Evolutionary conservation across 35 echinoderm and acorn worm species (phyloP).

Genomic region (Diadema setosum): DNA sequence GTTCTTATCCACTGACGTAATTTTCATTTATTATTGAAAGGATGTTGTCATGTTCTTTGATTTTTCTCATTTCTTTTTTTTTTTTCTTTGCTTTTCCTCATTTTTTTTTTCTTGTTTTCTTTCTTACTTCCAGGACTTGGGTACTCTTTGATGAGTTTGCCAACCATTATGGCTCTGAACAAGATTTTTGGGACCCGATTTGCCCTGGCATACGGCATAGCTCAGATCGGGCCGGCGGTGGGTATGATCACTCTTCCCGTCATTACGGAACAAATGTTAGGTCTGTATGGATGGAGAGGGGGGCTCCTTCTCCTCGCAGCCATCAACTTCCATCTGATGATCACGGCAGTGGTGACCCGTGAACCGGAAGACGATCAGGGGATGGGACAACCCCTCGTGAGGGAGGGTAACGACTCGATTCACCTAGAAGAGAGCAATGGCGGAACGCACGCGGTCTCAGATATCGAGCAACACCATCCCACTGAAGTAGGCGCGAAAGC

Average conservation of each 20-base stretch:
- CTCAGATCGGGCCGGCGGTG: not conserved
- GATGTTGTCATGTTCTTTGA: too few species aligned
- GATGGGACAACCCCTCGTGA: not conserved
- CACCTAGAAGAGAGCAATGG: not conserved
- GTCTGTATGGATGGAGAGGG: conserved; percentile 23
- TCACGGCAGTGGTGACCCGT: not conserved
- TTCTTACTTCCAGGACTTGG: conserved; percentile 7
- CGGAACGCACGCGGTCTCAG: too few species aligned
- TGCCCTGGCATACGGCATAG: conserved; percentile 19
- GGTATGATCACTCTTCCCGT: conserved; percentile 31
- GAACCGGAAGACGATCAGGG: not conserved
- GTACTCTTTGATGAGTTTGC: not conserved
- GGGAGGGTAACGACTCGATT: not conserved
- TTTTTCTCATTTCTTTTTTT: too few species aligned
- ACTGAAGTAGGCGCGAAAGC: too few species aligned
- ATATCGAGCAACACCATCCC: too few species aligned
- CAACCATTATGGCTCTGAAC: conserved; percentile 12
- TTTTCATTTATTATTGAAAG: too few species aligned
- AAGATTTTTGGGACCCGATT: conserved; percentile 4
- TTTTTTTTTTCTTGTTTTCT: too few species aligned
- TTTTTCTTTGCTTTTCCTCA: too few species aligned
- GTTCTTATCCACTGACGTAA: too few species aligned
- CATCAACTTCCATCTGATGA: conserved; percentile 23
- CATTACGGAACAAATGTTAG: not conserved
- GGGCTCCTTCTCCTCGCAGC: conserved; percentile 27